Evolutionary conservation across 2,888 invertebrate species (phyloP), one percentile per base, ranked within the genome.

Genomic region (Eudiplozoon nipponicum): DNA sequence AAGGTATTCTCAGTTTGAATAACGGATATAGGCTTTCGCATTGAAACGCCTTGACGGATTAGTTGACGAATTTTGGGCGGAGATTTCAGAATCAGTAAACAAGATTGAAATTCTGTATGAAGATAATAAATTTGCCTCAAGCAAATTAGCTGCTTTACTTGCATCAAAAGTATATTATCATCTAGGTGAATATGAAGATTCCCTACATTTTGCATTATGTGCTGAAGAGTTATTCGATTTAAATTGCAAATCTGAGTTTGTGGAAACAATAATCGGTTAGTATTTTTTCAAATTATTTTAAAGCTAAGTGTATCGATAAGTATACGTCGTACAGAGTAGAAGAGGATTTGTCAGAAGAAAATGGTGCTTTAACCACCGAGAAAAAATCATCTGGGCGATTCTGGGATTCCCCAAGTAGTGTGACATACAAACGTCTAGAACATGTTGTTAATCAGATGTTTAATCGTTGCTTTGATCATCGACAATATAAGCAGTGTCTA

Each of bases 21-120:
- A 36, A 2, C 11, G 2, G 15, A 40, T 48, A 15, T 45, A 54
- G 53, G 70, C 75, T 20, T 86, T 81, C 57, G 84, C 86, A 13
- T 61, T 90, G 50, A 72, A 72, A 53, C 80, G 81, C 55, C 65
- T 90, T 50, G 74, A 86, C 61, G 68, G 69, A 53, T 76, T 90
- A 51, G 84, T 86, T 1, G 80, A 86, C 58, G 76, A 80, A 56
- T 90, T 90, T 62, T 90, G 86, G 86, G 78, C 86, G 5, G 86
- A 90, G 64, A 86, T 90, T 50, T 81, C 84, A 0, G 86, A 90
- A 61, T 76, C 81, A 11, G 78, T 90, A 50, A 76, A 76, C 52
- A 86, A 81, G 63, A 84, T 90, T 52, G 90, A 94, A 64, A 76
- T 78, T 55, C 65, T 94, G 21, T 77, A 84, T 53, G 90, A 90